These are phyloP conservation scores for Clarias macrocephalus DNA, from an alignment of 2,113 vertebrate genomes.

Conservation along the genomic window DNA sequence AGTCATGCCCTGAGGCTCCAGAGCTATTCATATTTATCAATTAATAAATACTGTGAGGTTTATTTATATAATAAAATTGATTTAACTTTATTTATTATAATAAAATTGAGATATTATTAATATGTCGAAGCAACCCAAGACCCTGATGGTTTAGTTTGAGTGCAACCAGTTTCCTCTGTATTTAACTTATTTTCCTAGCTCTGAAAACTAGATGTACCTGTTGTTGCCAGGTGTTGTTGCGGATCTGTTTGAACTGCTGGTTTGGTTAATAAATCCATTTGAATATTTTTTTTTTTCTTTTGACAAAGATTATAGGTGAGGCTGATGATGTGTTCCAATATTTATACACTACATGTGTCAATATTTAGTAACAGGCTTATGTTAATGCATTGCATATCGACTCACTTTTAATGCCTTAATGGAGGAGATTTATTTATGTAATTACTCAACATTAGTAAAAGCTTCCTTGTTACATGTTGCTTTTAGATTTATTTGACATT, in stretches of 20 bases:
- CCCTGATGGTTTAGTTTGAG: neutral
- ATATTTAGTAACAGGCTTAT: neutral
- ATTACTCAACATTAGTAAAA: neutral
- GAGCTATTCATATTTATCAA: too few relatives aligned
- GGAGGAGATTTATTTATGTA: neutral
- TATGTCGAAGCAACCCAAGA: too few relatives aligned
- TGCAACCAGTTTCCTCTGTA: neutral
- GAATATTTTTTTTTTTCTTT: neutral
- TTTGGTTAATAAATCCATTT: neutral
- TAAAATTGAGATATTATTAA: too few relatives aligned
- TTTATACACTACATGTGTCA: neutral
- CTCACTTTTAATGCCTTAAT: neutral
- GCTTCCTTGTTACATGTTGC: neutral
- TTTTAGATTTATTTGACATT: neutral
- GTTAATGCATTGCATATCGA: neutral
- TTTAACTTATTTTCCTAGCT: neutral
- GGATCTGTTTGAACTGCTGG: neutral
- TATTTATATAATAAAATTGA: too few relatives aligned
- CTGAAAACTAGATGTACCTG: neutral
- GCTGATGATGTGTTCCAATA: neutral
- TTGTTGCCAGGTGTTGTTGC: neutral
- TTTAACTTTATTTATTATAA: too few relatives aligned
- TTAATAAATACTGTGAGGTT: too few relatives aligned
- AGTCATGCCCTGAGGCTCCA: too few relatives aligned
- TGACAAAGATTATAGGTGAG: neutral